Percentiles rank a stretch among this genome's conserved stretches.
Conservation (phyloP, 2,888 invertebrate species). For the Ommatoiulus sabulosus region DNA sequence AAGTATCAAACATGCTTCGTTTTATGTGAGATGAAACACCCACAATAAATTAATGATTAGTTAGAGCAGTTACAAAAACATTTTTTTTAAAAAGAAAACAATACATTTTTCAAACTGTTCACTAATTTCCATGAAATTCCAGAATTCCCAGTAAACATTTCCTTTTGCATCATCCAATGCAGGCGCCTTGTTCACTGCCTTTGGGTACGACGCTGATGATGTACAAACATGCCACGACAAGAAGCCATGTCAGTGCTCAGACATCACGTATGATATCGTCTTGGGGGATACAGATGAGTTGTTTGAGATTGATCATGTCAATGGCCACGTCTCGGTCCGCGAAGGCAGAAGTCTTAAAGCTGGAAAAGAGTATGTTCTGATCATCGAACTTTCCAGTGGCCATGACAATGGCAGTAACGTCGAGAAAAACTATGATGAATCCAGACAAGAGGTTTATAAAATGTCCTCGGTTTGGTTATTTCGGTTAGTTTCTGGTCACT, state of each 20-base stretch:
- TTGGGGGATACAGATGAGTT: neutral
- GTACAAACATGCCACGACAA: conserved; percentile 32
- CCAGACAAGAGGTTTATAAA: conserved; percentile 10
- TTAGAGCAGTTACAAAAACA: too few relatives aligned
- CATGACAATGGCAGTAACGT: neutral
- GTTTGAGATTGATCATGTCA: conserved; percentile 19
- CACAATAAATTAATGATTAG: too few relatives aligned
- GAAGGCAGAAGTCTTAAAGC: neutral
- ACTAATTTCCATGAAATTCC: neutral
- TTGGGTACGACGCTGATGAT: conserved; percentile 39
- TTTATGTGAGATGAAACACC: too few relatives aligned
- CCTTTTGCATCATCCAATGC: neutral
- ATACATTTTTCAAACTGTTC: too few relatives aligned
- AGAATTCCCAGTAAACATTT: neutral
- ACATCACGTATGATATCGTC: conserved; percentile 1
- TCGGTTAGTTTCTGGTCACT: neutral
- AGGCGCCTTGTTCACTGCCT: neutral
- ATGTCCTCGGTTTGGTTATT: neutral
- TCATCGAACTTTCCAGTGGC: neutral
- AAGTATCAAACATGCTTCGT: too few relatives aligned
- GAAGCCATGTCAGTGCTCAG: conserved; percentile 51
- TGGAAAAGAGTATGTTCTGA: conserved; percentile 13
- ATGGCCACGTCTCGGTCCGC: conserved; percentile 34
- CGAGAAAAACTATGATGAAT: neutral
- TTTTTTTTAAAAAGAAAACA: too few relatives aligned